phyloP scores from a whole-genome alignment of 64 coral and sea anemone species.

The Astreopora myriophthalma region DNA sequence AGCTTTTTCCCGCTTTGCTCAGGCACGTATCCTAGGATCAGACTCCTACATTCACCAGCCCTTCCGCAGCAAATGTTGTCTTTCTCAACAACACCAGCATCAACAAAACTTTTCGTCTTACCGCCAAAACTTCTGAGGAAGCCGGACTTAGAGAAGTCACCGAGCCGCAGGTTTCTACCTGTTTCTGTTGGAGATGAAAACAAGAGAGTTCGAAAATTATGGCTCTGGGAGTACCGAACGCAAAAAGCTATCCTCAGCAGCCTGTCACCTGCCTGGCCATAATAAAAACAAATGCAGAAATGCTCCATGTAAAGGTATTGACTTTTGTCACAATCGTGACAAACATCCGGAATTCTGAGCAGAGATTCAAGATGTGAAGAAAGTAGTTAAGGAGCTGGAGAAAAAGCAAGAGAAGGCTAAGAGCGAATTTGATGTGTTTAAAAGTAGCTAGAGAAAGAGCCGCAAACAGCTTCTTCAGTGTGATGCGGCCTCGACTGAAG shows the following conservation, averaged over 20 bases:
- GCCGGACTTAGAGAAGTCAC: not conserved
- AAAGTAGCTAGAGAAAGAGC: too few species aligned
- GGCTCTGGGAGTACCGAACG: not conserved
- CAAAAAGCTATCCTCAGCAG: conserved; percentile 1
- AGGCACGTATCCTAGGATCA: not conserved
- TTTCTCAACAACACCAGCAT: not conserved
- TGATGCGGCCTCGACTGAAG: too few species aligned
- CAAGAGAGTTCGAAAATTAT: not conserved
- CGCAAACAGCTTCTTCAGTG: too few species aligned
- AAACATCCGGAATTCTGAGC: too few species aligned
- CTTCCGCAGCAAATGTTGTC: not conserved
- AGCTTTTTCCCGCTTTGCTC: conserved; percentile 3
- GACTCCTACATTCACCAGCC: not conserved
- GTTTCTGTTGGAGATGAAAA: not conserved
- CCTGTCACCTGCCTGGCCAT: conserved; percentile 11
- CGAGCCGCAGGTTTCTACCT: not conserved
- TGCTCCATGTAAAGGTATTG: not conserved
- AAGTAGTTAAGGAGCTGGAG: too few species aligned
- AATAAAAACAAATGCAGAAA: not conserved
- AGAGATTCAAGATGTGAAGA: too few species aligned
- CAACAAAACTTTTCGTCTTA: not conserved
- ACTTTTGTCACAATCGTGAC: too few species aligned
- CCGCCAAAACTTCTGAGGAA: not conserved
- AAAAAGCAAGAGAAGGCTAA: too few species aligned
- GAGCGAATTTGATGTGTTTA: too few species aligned